Base-by-base conservation (phyloP, 2,888 invertebrate species). In the Timema podura region DNA sequence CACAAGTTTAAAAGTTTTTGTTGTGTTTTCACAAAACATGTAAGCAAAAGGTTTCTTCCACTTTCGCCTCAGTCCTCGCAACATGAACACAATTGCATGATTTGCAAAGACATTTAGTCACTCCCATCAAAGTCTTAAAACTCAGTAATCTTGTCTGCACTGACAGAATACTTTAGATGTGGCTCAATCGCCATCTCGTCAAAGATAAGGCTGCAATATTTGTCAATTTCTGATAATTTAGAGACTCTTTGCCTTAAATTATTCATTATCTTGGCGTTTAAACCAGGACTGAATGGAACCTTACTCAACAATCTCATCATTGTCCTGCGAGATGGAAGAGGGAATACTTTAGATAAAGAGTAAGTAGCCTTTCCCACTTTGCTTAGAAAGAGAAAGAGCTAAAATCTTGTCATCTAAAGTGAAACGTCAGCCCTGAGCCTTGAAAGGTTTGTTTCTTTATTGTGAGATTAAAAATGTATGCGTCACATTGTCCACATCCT, bases 31-130 rank as follows among this genome's bases (percentile, higher is more conserved):
- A 59, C 66, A 68, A 30, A 72, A 71, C 44, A 68, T 66, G 54
- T 70, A 70, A 5, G 70, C 70, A 48, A 70, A 15, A 15, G 72
- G 68, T 48, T 70, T 68, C 46, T 70, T 68, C 66, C 68, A 72
- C 15, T 72, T 70, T 48, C 48, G 65, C 16, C 57, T 51, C 1
- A 72, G 11, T 15, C 72, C 70, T 16, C 72, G 69, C 11, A 72
- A 13, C 70, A 72, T 71, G 45, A 72, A 72, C 10, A 72, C 67
- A 10, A 72, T 48, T 46, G 70, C 72, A 71, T 71, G 70, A 64
- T 68, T 69, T 13, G 68, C 72, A 2, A 68, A 64, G 47, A 57
- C 57, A 54, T 68, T 69, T 48, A 64, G 65, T 67, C 65, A 44
- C 10, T 70, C 70, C 13, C 13, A n/a, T 68, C 72, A 16, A 65